Evolutionary conservation across 2,113 vertebrate species (phyloP).

Genomic region (Pleuronectes platessa): DNA sequence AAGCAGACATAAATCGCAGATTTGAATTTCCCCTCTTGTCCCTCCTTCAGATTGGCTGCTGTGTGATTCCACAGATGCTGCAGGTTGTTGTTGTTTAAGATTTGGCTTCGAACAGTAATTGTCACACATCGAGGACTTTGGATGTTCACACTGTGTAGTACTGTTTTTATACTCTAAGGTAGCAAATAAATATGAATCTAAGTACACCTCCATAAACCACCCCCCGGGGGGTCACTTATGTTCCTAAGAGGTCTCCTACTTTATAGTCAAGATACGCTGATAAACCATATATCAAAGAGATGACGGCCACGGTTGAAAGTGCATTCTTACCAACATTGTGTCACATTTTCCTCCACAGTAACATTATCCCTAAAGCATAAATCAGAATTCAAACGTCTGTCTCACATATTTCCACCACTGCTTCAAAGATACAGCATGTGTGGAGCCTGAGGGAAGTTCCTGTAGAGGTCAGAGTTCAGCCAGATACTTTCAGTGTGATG

Average conservation of each 20-base stretch:
- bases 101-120: no score
- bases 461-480: constrained; percentile 59
- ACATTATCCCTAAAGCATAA: neutral
- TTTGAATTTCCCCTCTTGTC: no score
- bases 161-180: neutral
- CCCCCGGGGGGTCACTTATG: neutral
- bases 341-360: neutral
- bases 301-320: neutral
- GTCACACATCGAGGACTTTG: no score
- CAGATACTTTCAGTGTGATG: neutral
- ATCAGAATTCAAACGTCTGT: neutral
- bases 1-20: no score
- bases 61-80: no score
- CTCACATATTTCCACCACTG: neutral
- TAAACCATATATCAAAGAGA: neutral
- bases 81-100: no score
- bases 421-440: constrained; percentile 8
- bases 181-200: neutral
- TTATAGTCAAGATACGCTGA: neutral
- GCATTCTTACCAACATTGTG: neutral
- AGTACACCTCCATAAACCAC: neutral
- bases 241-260: neutral
- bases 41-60: no score
- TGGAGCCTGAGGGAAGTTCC: neutral
- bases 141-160: no score